phyloP scores from a whole-genome alignment of 1,140 invertebrate genomes.

The Ectropis grisescens region DNA sequence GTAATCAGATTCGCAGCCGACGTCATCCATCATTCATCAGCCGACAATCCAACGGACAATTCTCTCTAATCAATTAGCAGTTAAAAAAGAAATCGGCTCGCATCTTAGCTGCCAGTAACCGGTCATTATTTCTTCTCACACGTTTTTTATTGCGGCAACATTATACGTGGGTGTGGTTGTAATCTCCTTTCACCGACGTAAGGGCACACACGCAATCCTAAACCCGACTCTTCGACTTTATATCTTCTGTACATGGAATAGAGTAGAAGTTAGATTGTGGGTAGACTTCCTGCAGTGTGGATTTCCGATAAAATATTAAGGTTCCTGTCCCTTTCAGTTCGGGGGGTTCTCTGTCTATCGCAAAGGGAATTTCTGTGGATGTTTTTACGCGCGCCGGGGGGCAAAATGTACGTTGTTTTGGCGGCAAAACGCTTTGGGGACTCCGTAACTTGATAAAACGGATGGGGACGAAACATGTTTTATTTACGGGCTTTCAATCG shows the following conservation, averaged over 20 bases:
- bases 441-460: constrained; percentile 66
- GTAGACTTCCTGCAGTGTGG: constrained; percentile 34
- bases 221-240: constrained; percentile 21
- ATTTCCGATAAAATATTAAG: constrained; percentile 66
- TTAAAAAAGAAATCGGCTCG: constrained; percentile 51
- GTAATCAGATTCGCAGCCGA: constrained; percentile 42
- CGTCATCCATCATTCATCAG: constrained; percentile 55
- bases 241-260: neutral
- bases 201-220: constrained; percentile 64
- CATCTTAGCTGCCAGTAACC: constrained; percentile 59
- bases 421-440: constrained; percentile 66
- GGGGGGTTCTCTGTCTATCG: constrained; percentile 36
- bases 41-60: neutral
- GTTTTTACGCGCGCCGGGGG: constrained; percentile 67
- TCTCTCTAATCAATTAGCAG: constrained; percentile 57
- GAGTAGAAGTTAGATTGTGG: constrained; percentile 16
- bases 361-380: constrained; percentile 30
- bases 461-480: constrained; percentile 63
- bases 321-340: constrained; percentile 47
- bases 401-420: constrained; percentile 67
- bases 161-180: constrained; percentile 70
- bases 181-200: constrained; percentile 69
- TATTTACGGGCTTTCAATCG: constrained; percentile 66
- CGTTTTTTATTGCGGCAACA: constrained; percentile 69
- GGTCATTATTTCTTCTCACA: constrained; percentile 69